phyloP scores from a whole-genome alignment of 2,113 vertebrate species.

The Pyrgilauda ruficollis region DNA sequence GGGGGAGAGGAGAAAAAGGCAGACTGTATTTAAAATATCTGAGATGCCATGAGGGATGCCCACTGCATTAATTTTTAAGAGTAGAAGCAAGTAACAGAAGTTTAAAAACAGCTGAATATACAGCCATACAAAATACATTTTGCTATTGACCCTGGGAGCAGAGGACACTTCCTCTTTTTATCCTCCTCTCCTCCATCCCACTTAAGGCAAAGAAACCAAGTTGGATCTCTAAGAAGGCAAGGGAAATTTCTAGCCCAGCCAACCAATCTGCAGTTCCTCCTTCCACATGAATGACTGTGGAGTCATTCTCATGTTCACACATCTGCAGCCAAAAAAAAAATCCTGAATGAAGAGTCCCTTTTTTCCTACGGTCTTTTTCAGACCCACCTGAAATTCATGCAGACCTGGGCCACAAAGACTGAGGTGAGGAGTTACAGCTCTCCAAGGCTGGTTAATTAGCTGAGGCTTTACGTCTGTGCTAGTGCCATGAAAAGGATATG shows the following conservation, averaged over 20 bases:
- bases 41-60: background rate
- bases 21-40: background rate
- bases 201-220: background rate
- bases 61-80: background rate
- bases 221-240: background rate
- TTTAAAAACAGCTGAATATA: background rate
- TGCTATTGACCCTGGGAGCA: background rate
- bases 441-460: background rate
- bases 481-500: background rate
- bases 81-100: background rate
- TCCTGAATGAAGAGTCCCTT: background rate
- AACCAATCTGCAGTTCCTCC: background rate
- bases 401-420: background rate
- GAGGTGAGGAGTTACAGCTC: background rate
- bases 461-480: background rate
- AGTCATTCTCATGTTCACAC: background rate
- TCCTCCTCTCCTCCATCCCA: background rate
- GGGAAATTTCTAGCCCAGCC: background rate
- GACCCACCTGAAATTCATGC: background rate
- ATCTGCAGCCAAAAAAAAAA: background rate
- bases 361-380: background rate
- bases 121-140: background rate
- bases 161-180: background rate
- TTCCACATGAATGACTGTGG: background rate
- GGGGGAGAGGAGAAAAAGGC: background rate